A percentile compares a stretch with the other conserved stretches of the same genome.
phyloP scores from a whole-genome alignment of 2,888 invertebrate genomes.

The Leucophenga maculata region DNA sequence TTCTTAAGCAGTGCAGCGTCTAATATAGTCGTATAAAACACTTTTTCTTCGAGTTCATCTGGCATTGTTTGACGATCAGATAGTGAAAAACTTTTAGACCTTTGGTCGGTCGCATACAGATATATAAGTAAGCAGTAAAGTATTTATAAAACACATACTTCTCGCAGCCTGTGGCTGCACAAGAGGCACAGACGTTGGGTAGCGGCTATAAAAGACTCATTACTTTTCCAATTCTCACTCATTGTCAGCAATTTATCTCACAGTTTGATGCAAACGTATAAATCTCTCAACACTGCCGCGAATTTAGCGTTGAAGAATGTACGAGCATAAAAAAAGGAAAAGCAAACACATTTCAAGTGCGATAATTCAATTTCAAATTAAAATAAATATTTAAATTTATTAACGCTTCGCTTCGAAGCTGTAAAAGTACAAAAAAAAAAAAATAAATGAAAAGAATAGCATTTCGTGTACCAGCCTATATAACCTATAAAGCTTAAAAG shows the following conservation, averaged over 20 bases:
- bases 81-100: neutral
- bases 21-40: neutral
- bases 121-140: too few species aligned
- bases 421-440: too few species aligned
- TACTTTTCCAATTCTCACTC: constrained; percentile 27
- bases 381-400: constrained; percentile 66
- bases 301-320: constrained; percentile 6
- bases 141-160: too few species aligned
- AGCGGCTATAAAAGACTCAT: neutral
- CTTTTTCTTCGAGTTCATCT: neutral
- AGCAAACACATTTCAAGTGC: constrained; percentile 36
- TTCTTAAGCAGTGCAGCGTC: too few species aligned
- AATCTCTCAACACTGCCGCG: constrained; percentile 61
- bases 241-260: constrained; percentile 66
- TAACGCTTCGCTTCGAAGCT: constrained; percentile 33
- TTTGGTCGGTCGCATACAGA: neutral
- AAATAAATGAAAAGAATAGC: neutral
- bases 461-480: neutral
- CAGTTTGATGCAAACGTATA: constrained; percentile 70
- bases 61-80: neutral
- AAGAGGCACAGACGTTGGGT: neutral
- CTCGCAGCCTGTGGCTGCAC: neutral
- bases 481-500: too few species aligned
- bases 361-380: constrained; percentile 63
- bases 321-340: neutral